Conservation (phyloP, 1,140 invertebrate species). For the Caenorhabditis tropicalis region DNA sequence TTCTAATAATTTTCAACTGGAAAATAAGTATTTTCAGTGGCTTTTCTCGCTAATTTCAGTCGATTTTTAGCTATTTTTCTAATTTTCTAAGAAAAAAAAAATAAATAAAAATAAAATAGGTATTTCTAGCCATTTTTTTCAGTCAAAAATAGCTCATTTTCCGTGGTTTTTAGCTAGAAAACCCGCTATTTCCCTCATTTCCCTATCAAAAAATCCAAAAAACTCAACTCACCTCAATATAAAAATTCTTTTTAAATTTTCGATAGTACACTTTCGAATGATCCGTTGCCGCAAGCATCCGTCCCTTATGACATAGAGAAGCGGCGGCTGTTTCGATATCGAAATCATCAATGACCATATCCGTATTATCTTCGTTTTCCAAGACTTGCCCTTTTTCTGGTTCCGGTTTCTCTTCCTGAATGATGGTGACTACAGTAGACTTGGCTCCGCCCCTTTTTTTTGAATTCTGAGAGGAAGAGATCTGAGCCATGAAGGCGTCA, state of each 20-base stretch:
- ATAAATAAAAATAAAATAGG: too few species aligned
- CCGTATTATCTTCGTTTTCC: conserved; percentile 67
- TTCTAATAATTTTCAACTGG: too few species aligned
- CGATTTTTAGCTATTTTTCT: too few species aligned
- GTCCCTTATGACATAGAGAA: conserved; percentile 63
- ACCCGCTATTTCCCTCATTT: background rate
- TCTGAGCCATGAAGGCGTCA: conserved; percentile 90
- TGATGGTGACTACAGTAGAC: conserved; percentile 61
- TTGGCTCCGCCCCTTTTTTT: background rate
- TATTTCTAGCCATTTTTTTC: too few species aligned
- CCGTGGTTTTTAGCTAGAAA: background rate
- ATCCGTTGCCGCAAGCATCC: conserved; percentile 62
- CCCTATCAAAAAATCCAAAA: background rate
- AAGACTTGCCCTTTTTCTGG: conserved; percentile 69
- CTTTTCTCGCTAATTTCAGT: too few species aligned
- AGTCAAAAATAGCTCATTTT: too few species aligned
- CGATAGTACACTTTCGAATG: conserved; percentile 70
- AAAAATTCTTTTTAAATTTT: conserved; percentile 92
- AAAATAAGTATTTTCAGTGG: too few species aligned
- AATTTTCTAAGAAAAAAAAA: too few species aligned
- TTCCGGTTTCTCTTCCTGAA: conserved; percentile 35
- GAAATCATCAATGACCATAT: conserved; percentile 66
- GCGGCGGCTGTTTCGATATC: conserved; percentile 63
- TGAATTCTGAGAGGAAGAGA: conserved; percentile 68
- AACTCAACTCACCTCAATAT: conserved; percentile 79